phyloP scores from a whole-genome alignment of 2,888 invertebrate genomes.

The Synanthedon vespiformis region DNA sequence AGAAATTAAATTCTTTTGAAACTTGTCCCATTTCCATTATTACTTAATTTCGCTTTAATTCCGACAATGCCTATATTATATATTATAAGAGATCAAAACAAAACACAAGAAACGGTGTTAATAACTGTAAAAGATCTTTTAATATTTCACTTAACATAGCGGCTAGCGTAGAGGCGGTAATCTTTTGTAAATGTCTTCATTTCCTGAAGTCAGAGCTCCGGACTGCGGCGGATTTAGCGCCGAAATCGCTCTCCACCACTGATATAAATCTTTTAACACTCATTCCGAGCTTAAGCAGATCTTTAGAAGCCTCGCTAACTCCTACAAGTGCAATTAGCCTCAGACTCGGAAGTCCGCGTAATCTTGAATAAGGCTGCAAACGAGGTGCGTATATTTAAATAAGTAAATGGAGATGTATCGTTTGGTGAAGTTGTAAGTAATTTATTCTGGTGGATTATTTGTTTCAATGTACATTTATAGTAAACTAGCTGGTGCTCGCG shows the following conservation, averaged over 20 bases:
- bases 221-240: constrained; percentile 27
- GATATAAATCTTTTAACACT: constrained; percentile 69
- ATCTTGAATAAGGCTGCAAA: constrained; percentile 40
- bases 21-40: too few species aligned
- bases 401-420: constrained; percentile 16
- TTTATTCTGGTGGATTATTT: too few species aligned
- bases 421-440: constrained; percentile 5
- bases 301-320: constrained; percentile 44
- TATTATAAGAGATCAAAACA: too few species aligned
- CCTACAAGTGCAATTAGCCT: constrained; percentile 63
- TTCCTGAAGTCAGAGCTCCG: constrained; percentile 33
- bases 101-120: too few species aligned
- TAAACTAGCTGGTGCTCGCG: too few species aligned
- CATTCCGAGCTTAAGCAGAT: constrained; percentile 50
- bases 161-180: constrained; percentile 1
- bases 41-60: too few species aligned
- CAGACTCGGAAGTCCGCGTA: constrained; percentile 41
- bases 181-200: constrained; percentile 42
- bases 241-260: constrained; percentile 34
- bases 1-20: too few species aligned
- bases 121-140: neutral
- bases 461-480: too few species aligned
- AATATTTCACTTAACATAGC: neutral
- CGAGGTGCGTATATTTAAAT: constrained; percentile 32
- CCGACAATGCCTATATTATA: too few species aligned